phyloP scores from a whole-genome alignment of 2,113 vertebrate genomes.

The Accipiter cooperii region DNA sequence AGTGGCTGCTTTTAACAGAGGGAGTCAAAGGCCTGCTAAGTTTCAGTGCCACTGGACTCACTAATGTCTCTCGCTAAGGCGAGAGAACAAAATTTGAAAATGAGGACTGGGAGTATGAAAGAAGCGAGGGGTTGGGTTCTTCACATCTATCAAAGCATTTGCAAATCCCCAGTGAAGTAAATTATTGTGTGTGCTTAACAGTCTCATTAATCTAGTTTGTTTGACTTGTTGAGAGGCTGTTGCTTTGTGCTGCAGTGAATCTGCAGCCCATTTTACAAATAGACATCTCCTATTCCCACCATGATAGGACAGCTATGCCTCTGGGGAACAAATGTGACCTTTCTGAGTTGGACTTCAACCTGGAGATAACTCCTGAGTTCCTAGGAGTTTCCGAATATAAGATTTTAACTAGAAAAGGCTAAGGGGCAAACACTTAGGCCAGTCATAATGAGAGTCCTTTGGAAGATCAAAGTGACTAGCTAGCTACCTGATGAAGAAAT shows the following conservation, averaged over 20 bases:
- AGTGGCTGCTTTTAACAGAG: not conserved
- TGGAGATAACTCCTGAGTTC: not conserved
- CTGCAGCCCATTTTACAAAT: not conserved
- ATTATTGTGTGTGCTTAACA: not conserved
- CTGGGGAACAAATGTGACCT: not conserved
- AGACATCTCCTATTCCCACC: not conserved
- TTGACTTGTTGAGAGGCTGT: not conserved
- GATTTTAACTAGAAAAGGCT: not conserved
- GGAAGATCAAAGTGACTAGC: not conserved
- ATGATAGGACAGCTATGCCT: not conserved
- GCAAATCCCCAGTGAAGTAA: not conserved
- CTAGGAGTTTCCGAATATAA: not conserved
- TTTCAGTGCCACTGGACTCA: not conserved
- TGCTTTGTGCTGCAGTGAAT: not conserved
- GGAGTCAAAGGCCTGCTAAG: not conserved
- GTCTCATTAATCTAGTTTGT: constrained; percentile 9
- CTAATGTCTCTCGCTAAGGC: not conserved
- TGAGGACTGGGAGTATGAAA: not conserved
- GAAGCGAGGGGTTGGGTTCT: not conserved
- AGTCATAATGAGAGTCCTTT: not conserved
- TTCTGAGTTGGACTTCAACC: not conserved
- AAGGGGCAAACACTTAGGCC: not conserved
- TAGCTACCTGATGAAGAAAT: not conserved
- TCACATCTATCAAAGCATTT: not conserved
- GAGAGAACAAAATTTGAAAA: not conserved